Conservation (phyloP, 2,797 vertebrate species). For the Enteromius argenteus region DNA sequence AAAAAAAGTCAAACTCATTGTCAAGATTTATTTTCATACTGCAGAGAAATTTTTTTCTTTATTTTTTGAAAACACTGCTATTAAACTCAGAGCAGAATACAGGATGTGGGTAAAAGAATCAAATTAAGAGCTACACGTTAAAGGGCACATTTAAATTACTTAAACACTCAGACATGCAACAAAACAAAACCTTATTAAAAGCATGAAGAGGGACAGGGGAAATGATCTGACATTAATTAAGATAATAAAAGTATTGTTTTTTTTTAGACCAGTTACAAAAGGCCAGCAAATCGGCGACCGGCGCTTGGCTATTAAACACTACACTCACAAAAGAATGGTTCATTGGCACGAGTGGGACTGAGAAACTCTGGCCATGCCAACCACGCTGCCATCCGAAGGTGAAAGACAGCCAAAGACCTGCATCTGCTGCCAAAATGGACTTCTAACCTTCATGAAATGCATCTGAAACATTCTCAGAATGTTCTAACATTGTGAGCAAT, state of each 20-base stretch:
- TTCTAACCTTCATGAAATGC: not conserved
- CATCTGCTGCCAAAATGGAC: conserved; percentile 29
- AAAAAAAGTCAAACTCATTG: conserved; percentile 14
- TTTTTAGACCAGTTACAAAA: conserved; percentile 32
- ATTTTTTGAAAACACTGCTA: conserved; percentile 53
- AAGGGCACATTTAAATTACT: conserved; percentile 36
- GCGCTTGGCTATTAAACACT: conserved; percentile 27
- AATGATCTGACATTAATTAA: not conserved
- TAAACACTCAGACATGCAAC: conserved; percentile 5
- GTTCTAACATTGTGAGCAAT: conserved; percentile 23
- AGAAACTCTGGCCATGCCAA: conserved; percentile 52
- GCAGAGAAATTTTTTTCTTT: conserved; percentile 46
- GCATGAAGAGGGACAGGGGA: not conserved
- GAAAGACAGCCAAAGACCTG: conserved; percentile 36
- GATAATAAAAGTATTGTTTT: conserved; percentile 22
- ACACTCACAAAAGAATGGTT: conserved; percentile 53
- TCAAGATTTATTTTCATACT: conserved; percentile 51
- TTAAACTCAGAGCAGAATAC: conserved; percentile 38
- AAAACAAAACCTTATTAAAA: conserved; percentile 29
- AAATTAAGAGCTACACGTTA: conserved; percentile 49
- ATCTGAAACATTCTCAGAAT: conserved; percentile 47
- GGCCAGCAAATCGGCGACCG: conserved; percentile 38
- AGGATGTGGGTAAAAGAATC: conserved; percentile 21
- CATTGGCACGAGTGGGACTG: conserved; percentile 47
- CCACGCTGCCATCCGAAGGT: conserved; percentile 24